A percentile compares a stretch with the other conserved stretches of the same genome.
phyloP scores from a whole-genome alignment of 2,113 vertebrate species.

The Nibea coibor region DNA sequence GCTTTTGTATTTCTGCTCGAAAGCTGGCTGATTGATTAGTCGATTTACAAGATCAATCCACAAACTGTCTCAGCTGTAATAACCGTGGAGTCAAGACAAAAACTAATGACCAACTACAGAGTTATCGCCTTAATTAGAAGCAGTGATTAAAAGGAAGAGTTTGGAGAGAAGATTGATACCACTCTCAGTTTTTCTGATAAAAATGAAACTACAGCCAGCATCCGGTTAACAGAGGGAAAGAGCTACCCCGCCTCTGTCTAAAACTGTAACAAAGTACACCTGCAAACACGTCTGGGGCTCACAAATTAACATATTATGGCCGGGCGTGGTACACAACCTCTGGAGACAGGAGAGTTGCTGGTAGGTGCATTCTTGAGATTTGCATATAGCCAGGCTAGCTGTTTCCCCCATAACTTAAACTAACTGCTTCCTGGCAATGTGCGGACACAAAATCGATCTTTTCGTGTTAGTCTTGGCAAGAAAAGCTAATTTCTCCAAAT shows the following conservation, averaged over 20 bases:
- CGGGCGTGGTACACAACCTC: neutral
- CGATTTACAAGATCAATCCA: neutral
- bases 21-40: too few species aligned
- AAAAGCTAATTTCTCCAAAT: too few species aligned
- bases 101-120: neutral
- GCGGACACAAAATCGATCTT: too few species aligned
- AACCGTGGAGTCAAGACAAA: neutral
- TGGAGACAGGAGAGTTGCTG: too few species aligned
- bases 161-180: neutral
- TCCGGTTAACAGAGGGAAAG: neutral
- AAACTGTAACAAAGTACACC: neutral
- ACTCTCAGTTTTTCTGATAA: neutral
- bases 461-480: too few species aligned
- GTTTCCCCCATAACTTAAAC: too few species aligned
- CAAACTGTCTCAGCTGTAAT: neutral
- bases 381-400: too few species aligned
- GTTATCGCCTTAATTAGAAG: neutral
- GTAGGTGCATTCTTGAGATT: too few species aligned
- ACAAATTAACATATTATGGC: neutral
- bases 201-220: neutral
- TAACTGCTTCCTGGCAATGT: too few species aligned
- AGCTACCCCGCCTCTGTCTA: neutral
- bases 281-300: neutral
- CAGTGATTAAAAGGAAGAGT: neutral
- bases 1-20: neutral